Base-by-base conservation (phyloP, 2,113 vertebrate genomes). In the Octodon degus region DNA sequence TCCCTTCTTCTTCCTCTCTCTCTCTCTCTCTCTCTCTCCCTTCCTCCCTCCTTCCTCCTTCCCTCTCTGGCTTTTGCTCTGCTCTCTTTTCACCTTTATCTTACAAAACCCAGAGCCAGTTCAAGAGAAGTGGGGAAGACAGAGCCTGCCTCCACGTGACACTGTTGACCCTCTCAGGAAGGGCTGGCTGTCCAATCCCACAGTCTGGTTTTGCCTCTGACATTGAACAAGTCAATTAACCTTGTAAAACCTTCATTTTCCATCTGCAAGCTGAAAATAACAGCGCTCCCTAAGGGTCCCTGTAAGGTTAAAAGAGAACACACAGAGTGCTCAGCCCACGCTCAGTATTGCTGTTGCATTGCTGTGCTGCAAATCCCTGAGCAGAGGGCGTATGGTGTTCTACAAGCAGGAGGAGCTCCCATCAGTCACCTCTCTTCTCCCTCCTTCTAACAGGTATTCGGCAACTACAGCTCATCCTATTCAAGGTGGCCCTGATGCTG, bases 401-500 rank as follows among this genome's bases (percentile, higher is more conserved):
- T 53, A 40, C 37, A 37, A 16, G 8, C 19, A 86, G 19, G 34
- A 77, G 70, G 12, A 43, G 0, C 79, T 62, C 0, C 22, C 19
- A 14, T 94, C 30, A 1, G 4, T 32, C 47, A 1, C 27, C 55
- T 77, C 47, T 84, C 50, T 30, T 27, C 37, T 55, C 30, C 55
- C 76, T 76, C 34, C 84, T 93, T 85, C 86, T 93, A 43, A 43
- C 96, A 99, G 99, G 99, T 98, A 99, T 99, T 97, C 99, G 99
- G 91, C 99, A 99, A 95, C 99, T 99, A 90, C 99, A 99, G 86
- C 99, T 99, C 83, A 99, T 99, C 97, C 98, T 99, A 14, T 98
- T 99, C 98, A 99, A 99, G 98, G 98, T 99, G 43, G 99, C 99
- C 58, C 98, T 99, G 92, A 98, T 99, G 40, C 93, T 99, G n/a